Evolutionary conservation across 2,888 invertebrate genomes (phyloP), one percentile per base, ranked within the genome.

Genomic region (Diogma glabrata): DNA sequence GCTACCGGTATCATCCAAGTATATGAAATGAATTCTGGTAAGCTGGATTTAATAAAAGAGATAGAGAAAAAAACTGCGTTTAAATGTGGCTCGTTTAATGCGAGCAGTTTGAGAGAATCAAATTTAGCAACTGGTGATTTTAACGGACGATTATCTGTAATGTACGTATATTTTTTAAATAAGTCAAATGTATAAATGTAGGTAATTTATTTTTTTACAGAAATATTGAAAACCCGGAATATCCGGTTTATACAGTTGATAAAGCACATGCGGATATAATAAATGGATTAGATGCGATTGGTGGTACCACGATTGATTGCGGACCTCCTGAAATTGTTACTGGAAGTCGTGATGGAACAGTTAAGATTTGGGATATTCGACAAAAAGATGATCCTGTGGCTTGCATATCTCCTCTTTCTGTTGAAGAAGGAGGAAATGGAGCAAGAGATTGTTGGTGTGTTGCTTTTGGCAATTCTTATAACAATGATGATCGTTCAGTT

Each of bases 241-340:
- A 76, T 46, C 85, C 90, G 16, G 72, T 89, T 1, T 95, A 90
- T 63, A 82, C 86, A 55, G 84, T 82, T 0, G 77, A 78, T 55
- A 77, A 78, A 55, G 86, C 78, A 12, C 95, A 96, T 63, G 79
- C 76, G 17, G 83, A 84, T 58, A 89, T 94, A 23, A 89, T 96
- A 51, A 95, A 96, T 69, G 73, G 82, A 9, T 87, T 96, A 52
- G 95, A 95, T 73, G 94, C 87, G 1, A 80, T 94, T 57, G 94
- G 88, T 3, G 95, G 95, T 0, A 78, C 77, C 30, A 80, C 77
- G 49, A 67, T 81, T 3, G 87, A 88, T 49, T 89, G 86, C 67
- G 95, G 95, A 14, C 92, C 95, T 3, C 94, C 95, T 7, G 96
- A 96, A 76, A 82, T 96, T 60, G 92, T 86, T 0, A 95, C 95